These are phyloP conservation scores for Aphelenchoides bicaudatus DNA, from an alignment of 2,888 invertebrate genomes.

Conservation along the genomic window DNA sequence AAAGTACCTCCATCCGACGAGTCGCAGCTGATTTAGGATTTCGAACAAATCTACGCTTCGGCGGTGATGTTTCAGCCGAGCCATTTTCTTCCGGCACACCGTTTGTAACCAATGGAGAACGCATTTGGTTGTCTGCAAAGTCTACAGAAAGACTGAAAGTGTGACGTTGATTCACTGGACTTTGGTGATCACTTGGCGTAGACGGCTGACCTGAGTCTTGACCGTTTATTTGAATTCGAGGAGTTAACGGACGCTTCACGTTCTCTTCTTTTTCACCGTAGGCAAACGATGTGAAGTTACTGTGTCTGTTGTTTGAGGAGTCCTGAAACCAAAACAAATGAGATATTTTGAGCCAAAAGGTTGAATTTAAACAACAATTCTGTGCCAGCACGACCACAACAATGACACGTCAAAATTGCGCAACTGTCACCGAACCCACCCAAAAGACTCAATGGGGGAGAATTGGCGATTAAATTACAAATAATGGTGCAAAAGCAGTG, in stretches of 20 bases:
- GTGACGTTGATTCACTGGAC: background rate
- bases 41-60: slow-evolving; percentile 13
- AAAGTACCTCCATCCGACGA: slow-evolving; percentile 24
- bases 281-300: slow-evolving; percentile 2
- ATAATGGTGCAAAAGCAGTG: too few species aligned
- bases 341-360: too few species aligned
- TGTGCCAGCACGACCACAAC: too few species aligned
- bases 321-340: too few species aligned
- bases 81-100: background rate
- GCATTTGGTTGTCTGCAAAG: background rate
- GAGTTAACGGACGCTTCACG: slow-evolving; percentile 5
- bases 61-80: slow-evolving; percentile 4
- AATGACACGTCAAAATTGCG: too few species aligned
- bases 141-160: background rate
- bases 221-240: slow-evolving; percentile 4
- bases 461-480: too few species aligned
- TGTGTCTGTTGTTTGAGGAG: too few species aligned
- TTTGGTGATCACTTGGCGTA: background rate
- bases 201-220: background rate
- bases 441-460: too few species aligned
- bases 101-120: background rate
- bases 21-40: slow-evolving; percentile 13
- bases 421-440: too few species aligned
- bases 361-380: too few species aligned
- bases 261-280: slow-evolving; percentile 1